Percentiles rank a stretch among this genome's conserved stretches.
Conservation (phyloP, 2,797 vertebrate species). For the Oreortyx pictus region DNA sequence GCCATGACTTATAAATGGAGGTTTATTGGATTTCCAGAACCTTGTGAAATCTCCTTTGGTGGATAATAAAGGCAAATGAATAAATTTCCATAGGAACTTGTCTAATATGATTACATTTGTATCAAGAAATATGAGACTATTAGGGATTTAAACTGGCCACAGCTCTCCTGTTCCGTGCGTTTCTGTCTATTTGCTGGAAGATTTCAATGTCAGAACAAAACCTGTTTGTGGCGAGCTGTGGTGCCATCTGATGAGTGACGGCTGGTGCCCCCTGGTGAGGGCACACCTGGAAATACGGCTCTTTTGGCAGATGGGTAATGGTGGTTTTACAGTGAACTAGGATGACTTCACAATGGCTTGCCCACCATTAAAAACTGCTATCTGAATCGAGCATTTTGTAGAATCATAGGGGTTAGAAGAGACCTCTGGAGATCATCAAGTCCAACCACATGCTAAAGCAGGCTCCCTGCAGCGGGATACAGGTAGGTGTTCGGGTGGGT, state of each 20-base stretch:
- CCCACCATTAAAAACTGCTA: background rate
- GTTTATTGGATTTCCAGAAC: conserved; percentile 63
- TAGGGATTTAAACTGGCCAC: background rate
- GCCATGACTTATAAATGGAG: conserved; percentile 53
- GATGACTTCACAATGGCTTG: background rate
- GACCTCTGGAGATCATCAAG: no score
- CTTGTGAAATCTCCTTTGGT: conserved; percentile 56
- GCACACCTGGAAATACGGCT: background rate
- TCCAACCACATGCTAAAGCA: no score
- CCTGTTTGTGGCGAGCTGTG: background rate
- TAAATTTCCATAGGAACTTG: conserved; percentile 57
- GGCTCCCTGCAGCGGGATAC: no score
- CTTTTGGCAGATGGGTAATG: background rate
- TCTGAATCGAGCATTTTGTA: background rate
- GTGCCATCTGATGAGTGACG: background rate
- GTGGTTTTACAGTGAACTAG: background rate
- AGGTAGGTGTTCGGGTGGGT: no score
- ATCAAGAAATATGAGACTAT: conserved; percentile 11
- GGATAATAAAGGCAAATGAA: conserved; percentile 61
- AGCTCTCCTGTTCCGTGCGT: background rate
- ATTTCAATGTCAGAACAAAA: background rate
- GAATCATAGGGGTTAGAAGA: no score
- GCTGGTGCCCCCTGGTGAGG: background rate
- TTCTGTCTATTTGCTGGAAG: conserved; percentile 3
- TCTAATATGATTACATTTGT: conserved; percentile 50